phyloP scores from a whole-genome alignment of 2,113 vertebrate species.

The human (Homo sapiens) region DNA sequence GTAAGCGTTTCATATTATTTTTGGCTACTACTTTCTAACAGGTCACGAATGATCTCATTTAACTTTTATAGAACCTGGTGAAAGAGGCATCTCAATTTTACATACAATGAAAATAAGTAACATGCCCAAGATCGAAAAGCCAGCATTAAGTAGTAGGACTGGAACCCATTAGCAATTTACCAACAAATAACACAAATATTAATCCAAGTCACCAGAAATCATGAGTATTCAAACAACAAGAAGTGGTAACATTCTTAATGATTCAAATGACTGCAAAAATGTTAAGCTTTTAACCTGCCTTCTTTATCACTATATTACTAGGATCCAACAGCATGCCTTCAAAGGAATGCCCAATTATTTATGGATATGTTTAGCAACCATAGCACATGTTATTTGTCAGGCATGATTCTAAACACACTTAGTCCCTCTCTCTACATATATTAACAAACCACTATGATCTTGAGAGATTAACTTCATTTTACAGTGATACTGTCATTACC shows the following conservation, averaged over 20 bases:
- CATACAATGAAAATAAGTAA: slow-evolving; percentile 7
- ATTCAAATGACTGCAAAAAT: neutral
- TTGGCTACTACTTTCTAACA: neutral
- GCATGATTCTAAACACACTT: neutral
- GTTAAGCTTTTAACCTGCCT: neutral
- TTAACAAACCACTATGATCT: neutral
- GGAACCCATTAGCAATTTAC: neutral
- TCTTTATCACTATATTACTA: neutral
- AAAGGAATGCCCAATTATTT: neutral
- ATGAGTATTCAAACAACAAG: neutral
- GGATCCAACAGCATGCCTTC: slow-evolving; percentile 14
- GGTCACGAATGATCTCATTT: neutral
- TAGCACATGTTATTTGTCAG: neutral
- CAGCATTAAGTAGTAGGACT: neutral
- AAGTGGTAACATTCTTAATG: neutral
- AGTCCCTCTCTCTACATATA: neutral
- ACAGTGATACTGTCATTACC: neutral
- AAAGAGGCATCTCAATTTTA: neutral
- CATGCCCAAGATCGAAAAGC: neutral
- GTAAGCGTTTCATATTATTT: neutral
- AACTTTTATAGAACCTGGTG: neutral
- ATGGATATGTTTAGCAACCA: neutral
- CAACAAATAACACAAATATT: slow-evolving; percentile 27
- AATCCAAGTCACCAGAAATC: neutral
- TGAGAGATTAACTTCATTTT: neutral